phyloP scores from a whole-genome alignment of 2,888 invertebrate genomes.

The Cosmopolites sordidus region DNA sequence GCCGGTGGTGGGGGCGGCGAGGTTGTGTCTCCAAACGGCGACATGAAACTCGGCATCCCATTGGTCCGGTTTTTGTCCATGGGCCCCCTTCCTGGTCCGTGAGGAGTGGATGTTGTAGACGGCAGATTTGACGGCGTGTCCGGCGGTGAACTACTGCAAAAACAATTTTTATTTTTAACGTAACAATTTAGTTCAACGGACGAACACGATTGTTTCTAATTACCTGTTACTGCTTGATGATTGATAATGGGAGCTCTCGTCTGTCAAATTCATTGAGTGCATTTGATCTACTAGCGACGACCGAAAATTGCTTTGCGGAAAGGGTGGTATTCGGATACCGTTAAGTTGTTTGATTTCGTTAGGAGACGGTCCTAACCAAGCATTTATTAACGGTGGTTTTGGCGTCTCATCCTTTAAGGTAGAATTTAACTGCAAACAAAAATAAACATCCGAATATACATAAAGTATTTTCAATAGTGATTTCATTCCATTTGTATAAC shows the following conservation, averaged over 20 bases:
- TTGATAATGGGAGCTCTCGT: constrained; percentile 50
- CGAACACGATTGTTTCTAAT: background rate
- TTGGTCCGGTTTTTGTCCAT: constrained; percentile 33
- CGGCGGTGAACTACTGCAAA: constrained; percentile 53
- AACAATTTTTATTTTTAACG: too few relatives aligned
- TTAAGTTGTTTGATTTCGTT: constrained; percentile 35
- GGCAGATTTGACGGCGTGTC: constrained; percentile 42
- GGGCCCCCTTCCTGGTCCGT: constrained; percentile 27
- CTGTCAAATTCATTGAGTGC: constrained; percentile 42
- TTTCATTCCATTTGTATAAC: too few relatives aligned
- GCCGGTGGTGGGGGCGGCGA: constrained; percentile 44
- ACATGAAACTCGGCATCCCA: constrained; percentile 39
- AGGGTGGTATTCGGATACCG: constrained; percentile 38
- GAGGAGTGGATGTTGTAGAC: constrained; percentile 23
- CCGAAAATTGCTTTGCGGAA: constrained; percentile 27
- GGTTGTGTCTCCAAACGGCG: constrained; percentile 42
- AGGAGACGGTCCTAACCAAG: constrained; percentile 16
- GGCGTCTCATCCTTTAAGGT: constrained; percentile 8
- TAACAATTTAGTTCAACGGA: too few relatives aligned
- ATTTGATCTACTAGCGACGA: constrained; percentile 49
- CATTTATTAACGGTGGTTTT: constrained; percentile 5
- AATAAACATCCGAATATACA: too few relatives aligned
- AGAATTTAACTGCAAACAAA: constrained; percentile 9
- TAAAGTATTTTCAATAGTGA: too few relatives aligned
- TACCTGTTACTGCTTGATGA: constrained; percentile 52